Evolutionary conservation across 2,797 vertebrate genomes (phyloP), one percentile per base, ranked within the genome.

Genomic region (Notoglanidium macrostoma): DNA sequence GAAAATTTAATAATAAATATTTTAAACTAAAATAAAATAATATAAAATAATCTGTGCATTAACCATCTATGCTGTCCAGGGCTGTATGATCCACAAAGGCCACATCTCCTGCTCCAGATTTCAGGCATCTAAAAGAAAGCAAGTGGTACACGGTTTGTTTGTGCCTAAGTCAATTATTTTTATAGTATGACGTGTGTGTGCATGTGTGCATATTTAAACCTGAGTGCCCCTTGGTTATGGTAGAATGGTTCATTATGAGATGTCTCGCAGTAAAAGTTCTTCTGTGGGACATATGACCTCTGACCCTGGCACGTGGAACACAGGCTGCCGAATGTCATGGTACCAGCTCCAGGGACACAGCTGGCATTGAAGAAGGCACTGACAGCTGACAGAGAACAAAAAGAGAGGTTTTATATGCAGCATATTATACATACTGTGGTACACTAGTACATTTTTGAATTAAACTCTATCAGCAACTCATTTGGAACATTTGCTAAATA

Each of bases 1-100:
- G 3, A 57, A 59, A 68, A 35, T 23, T 26, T 35, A 10, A 63
- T 49, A 57, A 65, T 10, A 7, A 59, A 72, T 44, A 14, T 9
- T 44, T 63, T 57, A 59, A 70, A 80, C 19, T 35, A 68, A 14
- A 61, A 29, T 55, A 51, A 77, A 29, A 78, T 0, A 40, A 40
- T 40, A 40, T 40, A 40, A 1, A 1, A 40, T 40, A 49, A 49
- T 68, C 10, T 23, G 35, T 77, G 19, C 49, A 5, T 82, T 93
- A 93, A 98, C 97, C 97, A 88, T 95, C 94, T 85, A 96, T 92
- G 90, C 55, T 95, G 85, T 93, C 90, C 82, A 98, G 93, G 55
- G 94, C 92, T 86, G 97, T 93, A 89, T 97, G 96, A 90, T 98
- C 97, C 91, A 98, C 93, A 92, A 98, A 98, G 49, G 97, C 97